Base-by-base conservation (phyloP, 2,797 vertebrate species). In the Carapus acus region DNA sequence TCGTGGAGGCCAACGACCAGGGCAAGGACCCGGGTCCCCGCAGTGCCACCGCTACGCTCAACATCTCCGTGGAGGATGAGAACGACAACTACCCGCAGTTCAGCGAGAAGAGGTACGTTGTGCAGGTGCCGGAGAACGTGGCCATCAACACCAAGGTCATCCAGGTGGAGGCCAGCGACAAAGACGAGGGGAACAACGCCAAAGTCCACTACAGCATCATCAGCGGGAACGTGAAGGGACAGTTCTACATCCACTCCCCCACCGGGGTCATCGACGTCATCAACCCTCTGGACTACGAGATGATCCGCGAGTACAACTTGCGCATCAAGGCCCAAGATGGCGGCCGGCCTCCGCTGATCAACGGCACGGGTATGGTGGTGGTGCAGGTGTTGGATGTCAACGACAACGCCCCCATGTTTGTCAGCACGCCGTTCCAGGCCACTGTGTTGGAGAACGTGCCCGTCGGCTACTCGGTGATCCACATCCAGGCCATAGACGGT, bases 61-160 rank as follows among this genome's bases (percentile, higher is more conserved):
- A 92, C 74, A 95, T 99, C 66, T 76, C 82, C 0, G 90, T 98
- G 17, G 94, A 97, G 75, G 96, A 98, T 1, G 96, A 99, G 73
- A 98, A 98, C 0, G 96, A 99, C 81, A 98, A 99, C 80, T 94
- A 90, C 58, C 96, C 96, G 0, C 96, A 98, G 85, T 99, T 99
- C 78, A 92, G 90, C 0, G 87, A 94, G 71, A 95, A 95, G 68
- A 87, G 91, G 47, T 98, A 99, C 1, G 78, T 94, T 7, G 91
- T 96, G 0, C 91, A 88, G 71, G 89, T 99, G 52, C 90, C 85
- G 0, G 96, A 99, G 74, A 92, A 98, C 0, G 87, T 94, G 42
- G 79, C 83, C 0, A 87, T 93, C 24, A 94, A 94, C 85, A 94
- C 89, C 4, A 88, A 92, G 21, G 86, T 98, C 52, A 85, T 92